phyloP scores from a whole-genome alignment of 2,888 invertebrate genomes.

The Tipula unca region DNA sequence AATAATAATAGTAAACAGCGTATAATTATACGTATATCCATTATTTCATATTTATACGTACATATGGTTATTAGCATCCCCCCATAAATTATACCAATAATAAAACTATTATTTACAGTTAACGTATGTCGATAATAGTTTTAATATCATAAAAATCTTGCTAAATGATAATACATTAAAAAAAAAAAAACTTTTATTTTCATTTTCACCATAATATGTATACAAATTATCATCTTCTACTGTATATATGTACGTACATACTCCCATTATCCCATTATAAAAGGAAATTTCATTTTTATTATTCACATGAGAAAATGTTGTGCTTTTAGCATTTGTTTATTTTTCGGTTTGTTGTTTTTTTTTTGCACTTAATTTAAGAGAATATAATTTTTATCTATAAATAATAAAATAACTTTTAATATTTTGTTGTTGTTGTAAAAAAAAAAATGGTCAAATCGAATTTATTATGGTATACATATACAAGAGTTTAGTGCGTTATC shows the following conservation, averaged over 20 bases:
- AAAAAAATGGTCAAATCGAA: background rate
- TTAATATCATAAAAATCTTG: background rate
- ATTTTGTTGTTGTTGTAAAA: background rate
- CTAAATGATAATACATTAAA: background rate
- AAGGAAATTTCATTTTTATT: background rate
- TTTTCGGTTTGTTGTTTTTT: no score
- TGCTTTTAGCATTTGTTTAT: background rate
- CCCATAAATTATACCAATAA: background rate
- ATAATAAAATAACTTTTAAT: background rate
- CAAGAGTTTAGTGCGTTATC: no score
- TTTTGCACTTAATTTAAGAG: background rate
- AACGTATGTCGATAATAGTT: conserved; percentile 14
- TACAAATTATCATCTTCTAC: background rate
- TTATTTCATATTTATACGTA: background rate
- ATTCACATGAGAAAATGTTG: background rate
- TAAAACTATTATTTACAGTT: background rate
- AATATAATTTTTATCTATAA: background rate
- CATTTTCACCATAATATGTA: background rate
- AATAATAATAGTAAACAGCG: background rate
- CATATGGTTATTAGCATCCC: background rate
- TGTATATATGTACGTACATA: background rate
- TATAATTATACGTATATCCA: background rate
- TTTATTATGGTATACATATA: background rate
- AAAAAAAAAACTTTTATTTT: background rate
- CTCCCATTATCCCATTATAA: background rate